Base-by-base conservation (phyloP, 1,140 invertebrate genomes). In the Drosophila nigrodunni region DNA sequence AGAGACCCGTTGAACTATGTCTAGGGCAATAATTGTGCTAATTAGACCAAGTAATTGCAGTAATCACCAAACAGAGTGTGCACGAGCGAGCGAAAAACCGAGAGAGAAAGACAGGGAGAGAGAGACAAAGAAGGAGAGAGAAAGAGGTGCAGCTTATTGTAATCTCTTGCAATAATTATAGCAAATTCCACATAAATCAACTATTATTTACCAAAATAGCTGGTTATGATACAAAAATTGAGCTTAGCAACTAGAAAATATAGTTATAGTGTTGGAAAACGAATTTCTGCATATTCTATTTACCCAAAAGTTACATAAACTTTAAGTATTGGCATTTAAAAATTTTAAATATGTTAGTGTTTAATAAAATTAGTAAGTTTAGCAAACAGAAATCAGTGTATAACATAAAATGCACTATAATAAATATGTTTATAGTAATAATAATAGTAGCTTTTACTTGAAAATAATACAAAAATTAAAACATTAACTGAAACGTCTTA, bases 21-120 rank as follows among this genome's bases (percentile, higher is more conserved):
- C 59, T 70, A 62, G 72, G 66, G 43, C 65, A 68, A 11, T 59
- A 74, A 74, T 74, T 74, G 71, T 47, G 66, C 59, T 62, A 74
- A 74, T 74, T 74, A 74, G 58, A 58, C 30, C 49, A 61, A 58
- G 52, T 70, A 73, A 73, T 68, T 30, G 9, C 55, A 58, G 30
- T 57, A 57, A 57, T 57, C 39, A 39, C 9, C 11, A 6, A 34
- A 50, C 4, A 30, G 25, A 30, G 25, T 30, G 25, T 30, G 25
- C 25, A 30, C 25, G 25, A 30, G 25, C 3, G 25, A 30, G 25
- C 25, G 6, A 30, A 7, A 4, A 34, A 47, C 3, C 2, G 34
- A 1, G 10, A 35, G 15, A 35, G 34, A 54, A 2, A 39, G n/a
- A 15, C 34, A 18, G 52, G 21, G 8, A 21, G 34, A 10, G 7